Evolutionary conservation across 1,140 invertebrate species (phyloP).

Genomic region (Philopotamus ludificatus): DNA sequence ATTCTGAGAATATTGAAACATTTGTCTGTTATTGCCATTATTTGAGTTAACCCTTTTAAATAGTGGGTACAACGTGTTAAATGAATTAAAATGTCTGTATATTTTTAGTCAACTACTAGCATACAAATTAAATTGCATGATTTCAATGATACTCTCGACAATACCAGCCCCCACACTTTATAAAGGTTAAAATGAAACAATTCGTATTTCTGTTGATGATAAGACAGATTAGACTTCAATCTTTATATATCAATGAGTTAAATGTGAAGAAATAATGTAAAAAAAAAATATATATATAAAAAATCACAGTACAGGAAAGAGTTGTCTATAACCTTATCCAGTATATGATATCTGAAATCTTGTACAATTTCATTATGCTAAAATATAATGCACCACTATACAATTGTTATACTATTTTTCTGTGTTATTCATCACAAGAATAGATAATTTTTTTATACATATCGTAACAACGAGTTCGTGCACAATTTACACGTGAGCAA

Average conservation of each 20-base stretch:
- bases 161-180: no score
- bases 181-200: no score
- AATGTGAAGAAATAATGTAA: conserved; percentile 25
- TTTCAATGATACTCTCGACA: no score
- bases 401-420: conserved; percentile 41
- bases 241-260: conserved; percentile 33
- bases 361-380: conserved; percentile 37
- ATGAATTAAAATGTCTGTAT: no score
- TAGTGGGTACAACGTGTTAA: no score
- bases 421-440: conserved; percentile 52
- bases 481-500: conserved; percentile 55
- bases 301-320: conserved; percentile 30
- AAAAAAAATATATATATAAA: conserved; percentile 2
- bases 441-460: conserved; percentile 55
- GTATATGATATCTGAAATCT: conserved; percentile 32
- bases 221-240: conserved; percentile 41
- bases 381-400: conserved; percentile 42
- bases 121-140: no score
- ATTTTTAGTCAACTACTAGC: no score
- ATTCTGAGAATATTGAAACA: no score
- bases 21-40: no score
- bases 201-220: conserved; percentile 14
- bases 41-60: no score
- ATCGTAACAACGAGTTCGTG: conserved; percentile 52
- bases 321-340: conserved; percentile 40